Conservation (phyloP, 2,113 vertebrate species). For the Acinonyx jubatus region DNA sequence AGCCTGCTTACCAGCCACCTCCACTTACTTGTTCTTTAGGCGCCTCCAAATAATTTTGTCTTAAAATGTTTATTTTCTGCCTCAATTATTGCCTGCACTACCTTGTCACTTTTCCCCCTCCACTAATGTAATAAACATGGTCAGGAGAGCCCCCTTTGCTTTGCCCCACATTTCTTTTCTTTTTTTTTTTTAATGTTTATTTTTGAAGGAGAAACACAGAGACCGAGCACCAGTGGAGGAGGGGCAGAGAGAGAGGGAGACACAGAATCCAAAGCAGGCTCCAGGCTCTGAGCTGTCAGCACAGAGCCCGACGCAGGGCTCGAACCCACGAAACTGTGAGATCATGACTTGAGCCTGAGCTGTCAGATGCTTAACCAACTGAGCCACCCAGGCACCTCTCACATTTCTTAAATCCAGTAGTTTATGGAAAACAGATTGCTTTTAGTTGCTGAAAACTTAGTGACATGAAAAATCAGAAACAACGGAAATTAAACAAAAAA, state of each 20-base stretch:
- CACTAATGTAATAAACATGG: background rate
- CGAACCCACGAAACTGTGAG: too few species aligned
- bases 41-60: background rate
- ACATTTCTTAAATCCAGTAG: background rate
- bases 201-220: too few species aligned
- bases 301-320: too few species aligned
- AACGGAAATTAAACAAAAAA: background rate
- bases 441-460: slow-evolving; percentile 17
- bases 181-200: too few species aligned
- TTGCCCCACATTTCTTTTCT: background rate
- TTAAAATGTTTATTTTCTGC: background rate
- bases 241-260: too few species aligned
- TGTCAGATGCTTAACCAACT: too few species aligned
- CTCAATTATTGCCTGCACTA: background rate
- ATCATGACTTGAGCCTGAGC: too few species aligned
- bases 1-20: background rate
- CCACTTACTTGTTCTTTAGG: background rate
- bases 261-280: too few species aligned
- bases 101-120: background rate
- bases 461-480: slow-evolving; percentile 30
- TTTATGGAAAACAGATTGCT: background rate
- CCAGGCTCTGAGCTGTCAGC: too few species aligned
- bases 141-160: background rate
- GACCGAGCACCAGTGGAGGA: too few species aligned
- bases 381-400: background rate